These are phyloP conservation scores for Aulostomus chinensis DNA, from an alignment of 2,797 vertebrate genomes.

Conservation along the genomic window DNA sequence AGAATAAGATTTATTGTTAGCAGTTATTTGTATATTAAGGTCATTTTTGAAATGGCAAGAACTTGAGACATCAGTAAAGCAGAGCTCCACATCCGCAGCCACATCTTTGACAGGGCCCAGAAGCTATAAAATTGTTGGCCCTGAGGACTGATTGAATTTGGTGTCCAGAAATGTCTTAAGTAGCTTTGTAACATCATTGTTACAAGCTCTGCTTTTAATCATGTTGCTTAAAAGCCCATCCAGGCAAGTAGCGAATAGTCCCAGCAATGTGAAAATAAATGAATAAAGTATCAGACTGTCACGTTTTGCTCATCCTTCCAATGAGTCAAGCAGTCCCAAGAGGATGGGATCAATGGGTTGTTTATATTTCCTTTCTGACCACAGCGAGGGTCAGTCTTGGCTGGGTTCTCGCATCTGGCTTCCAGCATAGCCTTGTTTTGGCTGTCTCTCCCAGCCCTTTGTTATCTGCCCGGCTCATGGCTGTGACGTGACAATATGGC, in stretches of 20 bases:
- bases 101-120: slow-evolving; percentile 3
- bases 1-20: slow-evolving; percentile 7
- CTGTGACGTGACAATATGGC: slow-evolving; percentile 36
- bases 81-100: slow-evolving; percentile 8
- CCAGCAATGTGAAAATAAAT: slow-evolving; percentile 1
- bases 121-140: slow-evolving; percentile 5
- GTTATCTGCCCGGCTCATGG: slow-evolving; percentile 71
- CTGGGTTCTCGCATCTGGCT: slow-evolving; percentile 4
- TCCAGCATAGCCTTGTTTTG: slow-evolving; percentile 10
- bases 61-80: slow-evolving; percentile 13
- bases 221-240: slow-evolving; percentile 10
- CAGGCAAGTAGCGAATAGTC: neutral
- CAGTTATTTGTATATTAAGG: slow-evolving; percentile 4
- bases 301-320: slow-evolving; percentile 13
- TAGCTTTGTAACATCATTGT: neutral
- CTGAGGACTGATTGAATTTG: neutral
- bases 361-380: slow-evolving; percentile 18
- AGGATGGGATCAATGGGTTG: neutral
- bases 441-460: slow-evolving; percentile 39
- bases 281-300: slow-evolving; percentile 7
- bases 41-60: slow-evolving; percentile 4
- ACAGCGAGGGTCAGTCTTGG: slow-evolving; percentile 9
- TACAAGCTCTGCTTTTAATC: slow-evolving; percentile 7
- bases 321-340: slow-evolving; percentile 13
- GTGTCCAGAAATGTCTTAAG: slow-evolving; percentile 11